These are phyloP conservation scores for Synodontis membranacea DNA, from an alignment of 2,113 vertebrate genomes.

Conservation along the genomic window DNA sequence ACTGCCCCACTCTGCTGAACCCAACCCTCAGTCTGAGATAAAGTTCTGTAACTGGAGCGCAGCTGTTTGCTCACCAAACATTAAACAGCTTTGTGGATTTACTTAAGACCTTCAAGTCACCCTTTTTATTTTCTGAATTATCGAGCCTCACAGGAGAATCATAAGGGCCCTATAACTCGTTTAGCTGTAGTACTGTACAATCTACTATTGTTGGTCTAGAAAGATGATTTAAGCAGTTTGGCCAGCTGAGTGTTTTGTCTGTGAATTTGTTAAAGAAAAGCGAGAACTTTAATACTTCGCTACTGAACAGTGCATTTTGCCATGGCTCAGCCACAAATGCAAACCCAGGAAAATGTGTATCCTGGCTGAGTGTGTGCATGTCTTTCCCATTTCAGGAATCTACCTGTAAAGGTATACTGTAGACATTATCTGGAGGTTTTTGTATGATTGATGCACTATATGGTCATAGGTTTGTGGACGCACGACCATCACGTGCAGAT, in stretches of 20 bases:
- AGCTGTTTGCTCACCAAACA: conserved; percentile 44
- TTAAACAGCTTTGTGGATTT: neutral
- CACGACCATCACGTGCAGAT: neutral
- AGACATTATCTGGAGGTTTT: neutral
- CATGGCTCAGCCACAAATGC: neutral
- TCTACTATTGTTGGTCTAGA: neutral
- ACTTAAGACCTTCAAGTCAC: neutral
- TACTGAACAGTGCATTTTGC: neutral
- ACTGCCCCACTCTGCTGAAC: neutral
- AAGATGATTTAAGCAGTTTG: neutral
- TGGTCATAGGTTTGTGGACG: neutral
- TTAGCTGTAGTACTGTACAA: neutral
- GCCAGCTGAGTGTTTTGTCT: neutral
- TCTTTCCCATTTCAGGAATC: neutral
- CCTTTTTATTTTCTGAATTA: neutral
- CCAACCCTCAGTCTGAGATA: conserved; percentile 9
- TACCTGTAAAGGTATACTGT: neutral
- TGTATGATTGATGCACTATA: neutral
- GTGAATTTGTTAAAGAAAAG: neutral
- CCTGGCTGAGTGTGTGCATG: neutral
- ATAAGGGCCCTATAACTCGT: neutral
- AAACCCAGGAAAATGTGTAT: neutral
- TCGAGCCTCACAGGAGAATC: neutral
- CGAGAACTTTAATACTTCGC: neutral
- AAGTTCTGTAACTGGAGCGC: neutral